These are phyloP conservation scores for Adineta ricciae DNA, from an alignment of 2,888 invertebrate species.

Conservation along the genomic window DNA sequence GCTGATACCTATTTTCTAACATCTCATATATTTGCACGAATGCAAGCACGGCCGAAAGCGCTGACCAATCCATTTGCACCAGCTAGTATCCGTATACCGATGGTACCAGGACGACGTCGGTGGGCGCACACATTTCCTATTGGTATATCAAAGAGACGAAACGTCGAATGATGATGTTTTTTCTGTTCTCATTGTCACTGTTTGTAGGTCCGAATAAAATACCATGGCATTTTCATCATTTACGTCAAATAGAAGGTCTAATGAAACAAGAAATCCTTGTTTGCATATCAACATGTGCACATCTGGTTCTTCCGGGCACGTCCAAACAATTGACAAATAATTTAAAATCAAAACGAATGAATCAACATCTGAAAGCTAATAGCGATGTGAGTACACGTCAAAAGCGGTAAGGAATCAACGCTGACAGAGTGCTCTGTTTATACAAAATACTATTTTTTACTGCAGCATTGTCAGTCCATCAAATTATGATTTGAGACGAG, in stretches of 20 bases:
- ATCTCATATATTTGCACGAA: background rate
- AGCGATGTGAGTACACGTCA: background rate
- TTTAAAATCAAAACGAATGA: background rate
- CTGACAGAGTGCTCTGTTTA: too few relatives aligned
- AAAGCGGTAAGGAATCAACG: background rate
- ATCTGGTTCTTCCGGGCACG: background rate
- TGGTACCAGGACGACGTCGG: constrained; percentile 81
- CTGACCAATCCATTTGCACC: constrained; percentile 96
- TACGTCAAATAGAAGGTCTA: background rate
- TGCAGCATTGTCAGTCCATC: background rate
- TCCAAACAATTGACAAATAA: background rate
- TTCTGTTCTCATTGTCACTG: too few relatives aligned
- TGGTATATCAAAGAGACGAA: constrained; percentile 54
- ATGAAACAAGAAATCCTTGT: background rate
- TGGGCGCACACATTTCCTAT: constrained; percentile 99
- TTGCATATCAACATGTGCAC: background rate
- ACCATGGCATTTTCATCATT: constrained; percentile 16
- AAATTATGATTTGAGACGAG: background rate
- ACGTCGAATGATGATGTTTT: too few relatives aligned
- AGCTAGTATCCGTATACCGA: constrained; percentile 85
- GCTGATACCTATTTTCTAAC: background rate
- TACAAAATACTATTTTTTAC: too few relatives aligned
- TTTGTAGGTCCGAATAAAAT: background rate
- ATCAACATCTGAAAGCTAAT: background rate
- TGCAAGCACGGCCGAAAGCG: background rate